Conservation (phyloP, 2,888 invertebrate genomes). For the Listrodromus nycthemerus region DNA sequence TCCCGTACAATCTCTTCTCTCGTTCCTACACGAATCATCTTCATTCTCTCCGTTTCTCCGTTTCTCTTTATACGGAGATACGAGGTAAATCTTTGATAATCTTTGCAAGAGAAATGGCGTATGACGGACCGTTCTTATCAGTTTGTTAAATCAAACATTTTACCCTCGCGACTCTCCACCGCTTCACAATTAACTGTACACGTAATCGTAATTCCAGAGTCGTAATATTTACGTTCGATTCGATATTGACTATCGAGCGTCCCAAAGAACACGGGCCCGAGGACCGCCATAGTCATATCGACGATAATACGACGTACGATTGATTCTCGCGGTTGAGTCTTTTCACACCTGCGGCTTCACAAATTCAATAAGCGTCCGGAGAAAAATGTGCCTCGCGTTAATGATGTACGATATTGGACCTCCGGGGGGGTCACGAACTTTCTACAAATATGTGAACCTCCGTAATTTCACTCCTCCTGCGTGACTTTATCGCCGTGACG, state of each 20-base stretch:
- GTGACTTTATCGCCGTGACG: slow-evolving; percentile 31
- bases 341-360: slow-evolving; percentile 57
- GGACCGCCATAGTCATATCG: not conserved
- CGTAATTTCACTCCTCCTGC: slow-evolving; percentile 51
- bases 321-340: slow-evolving; percentile 20
- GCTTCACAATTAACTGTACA: too few relatives aligned
- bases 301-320: slow-evolving; percentile 21
- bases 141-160: too few relatives aligned
- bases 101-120: too few relatives aligned
- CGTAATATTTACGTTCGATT: not conserved
- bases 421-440: slow-evolving; percentile 46
- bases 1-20: not conserved
- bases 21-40: not conserved
- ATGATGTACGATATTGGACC: not conserved
- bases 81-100: not conserved
- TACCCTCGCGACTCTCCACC: too few relatives aligned
- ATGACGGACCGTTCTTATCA: too few relatives aligned
- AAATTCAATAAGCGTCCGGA: slow-evolving; percentile 65
- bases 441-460: slow-evolving; percentile 66
- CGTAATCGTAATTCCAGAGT: not conserved
- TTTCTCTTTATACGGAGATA: not conserved
- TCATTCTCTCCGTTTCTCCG: not conserved
- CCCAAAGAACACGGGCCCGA: not conserved
- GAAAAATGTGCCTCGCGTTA: slow-evolving; percentile 39
- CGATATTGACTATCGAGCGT: not conserved